Evolutionary conservation across 2,113 vertebrate genomes (phyloP).

Genomic region (Piaya cayana): DNA sequence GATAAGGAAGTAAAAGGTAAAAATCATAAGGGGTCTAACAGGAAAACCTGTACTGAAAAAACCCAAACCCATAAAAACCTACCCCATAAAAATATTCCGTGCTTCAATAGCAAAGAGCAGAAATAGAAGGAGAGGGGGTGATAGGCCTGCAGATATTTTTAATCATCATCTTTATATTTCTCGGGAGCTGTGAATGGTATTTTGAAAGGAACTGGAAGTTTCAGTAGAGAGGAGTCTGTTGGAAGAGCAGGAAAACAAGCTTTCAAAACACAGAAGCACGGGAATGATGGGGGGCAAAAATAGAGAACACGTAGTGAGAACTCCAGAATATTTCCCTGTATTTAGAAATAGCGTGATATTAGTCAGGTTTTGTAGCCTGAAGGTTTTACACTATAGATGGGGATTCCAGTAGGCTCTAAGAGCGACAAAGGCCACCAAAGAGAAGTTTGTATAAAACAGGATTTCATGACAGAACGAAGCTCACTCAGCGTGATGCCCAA

Average conservation of each 20-base stretch:
- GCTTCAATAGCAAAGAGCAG: neutral
- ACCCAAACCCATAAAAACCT: neutral
- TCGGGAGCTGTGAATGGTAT: neutral
- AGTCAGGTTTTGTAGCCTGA: neutral
- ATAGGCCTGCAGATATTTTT: neutral
- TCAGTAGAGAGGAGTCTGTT: neutral
- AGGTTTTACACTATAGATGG: neutral
- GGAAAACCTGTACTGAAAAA: neutral
- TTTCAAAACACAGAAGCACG: neutral
- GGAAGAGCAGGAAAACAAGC: neutral
- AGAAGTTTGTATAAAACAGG: neutral
- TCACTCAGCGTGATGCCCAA: neutral
- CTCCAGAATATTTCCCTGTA: rapidly evolving
- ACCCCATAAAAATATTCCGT: neutral
- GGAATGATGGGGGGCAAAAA: neutral
- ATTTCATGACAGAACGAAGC: neutral
- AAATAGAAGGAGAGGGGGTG: neutral
- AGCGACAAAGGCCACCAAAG: neutral
- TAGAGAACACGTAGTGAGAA: neutral
- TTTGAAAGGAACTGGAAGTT: neutral
- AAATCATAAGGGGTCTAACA: neutral
- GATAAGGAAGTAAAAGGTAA: neutral
- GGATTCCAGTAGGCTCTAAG: neutral
- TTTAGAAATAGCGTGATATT: neutral
- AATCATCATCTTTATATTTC: neutral